phyloP scores from a whole-genome alignment of 2,888 invertebrate species.

The Euclidia mi region DNA sequence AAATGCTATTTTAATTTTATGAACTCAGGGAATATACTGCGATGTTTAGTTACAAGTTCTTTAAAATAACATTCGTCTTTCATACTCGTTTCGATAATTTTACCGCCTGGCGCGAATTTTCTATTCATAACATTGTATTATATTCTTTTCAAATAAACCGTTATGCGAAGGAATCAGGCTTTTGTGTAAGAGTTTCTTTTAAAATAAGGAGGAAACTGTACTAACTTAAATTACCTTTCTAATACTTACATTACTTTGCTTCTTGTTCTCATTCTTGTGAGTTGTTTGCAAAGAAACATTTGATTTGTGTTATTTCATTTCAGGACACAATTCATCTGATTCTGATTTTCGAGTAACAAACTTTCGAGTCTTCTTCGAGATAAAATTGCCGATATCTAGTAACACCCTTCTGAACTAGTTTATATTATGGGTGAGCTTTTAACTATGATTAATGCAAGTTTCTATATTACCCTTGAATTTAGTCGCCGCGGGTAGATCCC shows the following conservation, averaged over 20 bases:
- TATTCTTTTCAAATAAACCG: conserved; percentile 5
- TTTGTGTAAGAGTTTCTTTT: conserved; percentile 3
- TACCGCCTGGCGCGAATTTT: conserved; percentile 6
- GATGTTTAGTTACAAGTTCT: conserved; percentile 28
- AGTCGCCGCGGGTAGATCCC: conserved; percentile 35
- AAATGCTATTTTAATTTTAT: conserved; percentile 37
- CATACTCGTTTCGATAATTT: conserved; percentile 2
- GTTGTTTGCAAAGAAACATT: no score
- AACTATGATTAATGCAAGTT: conserved; percentile 49
- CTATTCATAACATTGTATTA: conserved; percentile 13
- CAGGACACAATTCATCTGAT: no score
- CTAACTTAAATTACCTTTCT: conserved; percentile 14
- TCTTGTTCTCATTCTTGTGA: neutral
- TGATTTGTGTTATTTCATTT: no score
- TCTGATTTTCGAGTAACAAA: no score
- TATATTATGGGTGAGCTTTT: conserved; percentile 29
- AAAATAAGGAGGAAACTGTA: neutral
- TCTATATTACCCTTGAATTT: conserved; percentile 58
- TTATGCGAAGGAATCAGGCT: conserved; percentile 1
- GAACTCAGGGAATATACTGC: conserved; percentile 32
- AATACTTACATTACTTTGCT: neutral
- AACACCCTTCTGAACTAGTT: conserved; percentile 28
- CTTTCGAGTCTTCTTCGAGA: no score
- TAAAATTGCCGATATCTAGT: conserved; percentile 1
- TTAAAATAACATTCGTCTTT: conserved; percentile 18